Conservation (phyloP, 2,888 invertebrate species). For the Odontocolon sp. region DNA sequence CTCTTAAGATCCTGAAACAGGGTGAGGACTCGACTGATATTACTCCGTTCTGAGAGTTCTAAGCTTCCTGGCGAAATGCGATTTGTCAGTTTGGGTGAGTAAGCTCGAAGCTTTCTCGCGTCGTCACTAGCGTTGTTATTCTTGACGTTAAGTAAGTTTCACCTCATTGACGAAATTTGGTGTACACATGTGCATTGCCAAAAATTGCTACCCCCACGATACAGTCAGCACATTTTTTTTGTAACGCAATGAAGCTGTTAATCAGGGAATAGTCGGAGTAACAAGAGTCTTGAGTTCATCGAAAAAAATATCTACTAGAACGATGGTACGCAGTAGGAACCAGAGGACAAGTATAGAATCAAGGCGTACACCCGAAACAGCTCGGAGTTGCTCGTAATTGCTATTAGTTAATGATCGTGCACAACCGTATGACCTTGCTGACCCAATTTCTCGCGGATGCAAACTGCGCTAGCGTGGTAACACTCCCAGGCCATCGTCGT, state of each 20-base stretch:
- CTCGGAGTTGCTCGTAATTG: constrained; percentile 16
- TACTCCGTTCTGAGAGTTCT: not conserved
- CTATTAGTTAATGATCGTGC: constrained; percentile 24
- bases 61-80: constrained; percentile 2
- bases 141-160: constrained; percentile 20
- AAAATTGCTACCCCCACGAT: constrained; percentile 6
- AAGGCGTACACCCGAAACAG: not conserved
- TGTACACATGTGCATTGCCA: not conserved
- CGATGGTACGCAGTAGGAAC: not conserved
- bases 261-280: no score
- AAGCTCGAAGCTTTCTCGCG: constrained; percentile 1
- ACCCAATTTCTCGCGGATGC: constrained; percentile 23
- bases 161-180: not conserved
- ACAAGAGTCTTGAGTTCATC: constrained; percentile 1
- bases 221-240: no score
- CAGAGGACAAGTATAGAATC: not conserved
- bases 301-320: not conserved
- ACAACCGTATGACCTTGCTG: constrained; percentile 19
- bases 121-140: not conserved
- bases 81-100: constrained; percentile 19
- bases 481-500: not conserved
- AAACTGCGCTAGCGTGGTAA: not conserved
- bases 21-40: not conserved
- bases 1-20: not conserved
- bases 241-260: no score